Conservation (phyloP, 2,113 vertebrate genomes). For the Zosterops borbonicus region DNA sequence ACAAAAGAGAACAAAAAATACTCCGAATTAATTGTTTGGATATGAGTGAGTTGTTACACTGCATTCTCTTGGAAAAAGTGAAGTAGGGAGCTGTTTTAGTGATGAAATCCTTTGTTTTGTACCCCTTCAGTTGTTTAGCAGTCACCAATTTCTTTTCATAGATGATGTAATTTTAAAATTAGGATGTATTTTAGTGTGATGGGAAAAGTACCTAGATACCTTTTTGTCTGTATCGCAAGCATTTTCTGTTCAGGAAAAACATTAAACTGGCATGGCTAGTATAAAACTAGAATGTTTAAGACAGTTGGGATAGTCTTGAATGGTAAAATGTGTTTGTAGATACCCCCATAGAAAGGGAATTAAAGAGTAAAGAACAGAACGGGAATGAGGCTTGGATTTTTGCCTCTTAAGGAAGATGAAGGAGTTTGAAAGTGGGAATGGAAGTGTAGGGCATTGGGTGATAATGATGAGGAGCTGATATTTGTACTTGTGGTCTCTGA, state of each 20-base stretch:
- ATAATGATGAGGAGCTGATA: neutral
- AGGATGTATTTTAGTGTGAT: neutral
- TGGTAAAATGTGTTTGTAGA: neutral
- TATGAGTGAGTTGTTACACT: neutral
- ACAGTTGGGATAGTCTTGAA: neutral
- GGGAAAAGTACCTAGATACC: neutral
- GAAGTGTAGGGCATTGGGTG: neutral
- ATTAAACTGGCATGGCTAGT: neutral
- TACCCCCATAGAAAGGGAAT: neutral
- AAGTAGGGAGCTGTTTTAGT: neutral
- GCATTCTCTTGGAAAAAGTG: neutral
- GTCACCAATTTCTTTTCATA: neutral
- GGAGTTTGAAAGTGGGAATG: neutral
- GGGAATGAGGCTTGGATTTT: neutral
- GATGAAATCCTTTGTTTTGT: neutral
- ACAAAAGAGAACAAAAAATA: neutral
- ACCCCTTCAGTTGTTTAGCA: neutral
- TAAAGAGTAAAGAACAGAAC: neutral
- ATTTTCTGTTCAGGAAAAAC: neutral
- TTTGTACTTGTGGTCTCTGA: neutral
- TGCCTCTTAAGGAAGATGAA: neutral
- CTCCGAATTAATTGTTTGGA: neutral
- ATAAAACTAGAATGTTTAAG: neutral
- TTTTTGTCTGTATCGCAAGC: neutral
- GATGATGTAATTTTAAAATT: neutral